Conservation (phyloP, 2,888 invertebrate genomes). For the Cataglyphis altisquamis region DNA sequence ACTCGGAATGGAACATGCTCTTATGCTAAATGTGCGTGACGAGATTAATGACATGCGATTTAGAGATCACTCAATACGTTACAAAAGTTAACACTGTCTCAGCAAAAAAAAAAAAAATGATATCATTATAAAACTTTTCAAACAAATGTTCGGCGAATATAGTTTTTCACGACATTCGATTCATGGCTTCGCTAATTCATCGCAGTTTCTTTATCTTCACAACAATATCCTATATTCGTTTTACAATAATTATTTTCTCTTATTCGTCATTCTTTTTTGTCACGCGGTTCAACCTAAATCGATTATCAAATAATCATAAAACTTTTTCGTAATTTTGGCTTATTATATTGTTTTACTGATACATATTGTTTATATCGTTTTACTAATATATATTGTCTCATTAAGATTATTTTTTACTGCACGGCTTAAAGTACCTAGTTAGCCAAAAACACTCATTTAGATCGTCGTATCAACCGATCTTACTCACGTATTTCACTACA, state of each 20-base stretch:
- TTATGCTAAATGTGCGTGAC: constrained; percentile 51
- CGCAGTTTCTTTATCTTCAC: not conserved
- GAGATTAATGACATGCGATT: constrained; percentile 51
- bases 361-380: not conserved
- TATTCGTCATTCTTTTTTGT: not conserved
- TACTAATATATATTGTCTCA: not conserved
- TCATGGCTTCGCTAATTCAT: not conserved
- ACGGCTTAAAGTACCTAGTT: not conserved
- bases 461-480: not conserved
- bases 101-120: constrained; percentile 11
- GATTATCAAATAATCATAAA: constrained; percentile 16
- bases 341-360: constrained; percentile 10
- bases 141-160: constrained; percentile 7
- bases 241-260: not conserved
- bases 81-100: constrained; percentile 25
- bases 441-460: not conserved
- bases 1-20: constrained; percentile 31
- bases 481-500: not conserved
- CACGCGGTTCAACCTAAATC: not conserved
- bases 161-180: not conserved
- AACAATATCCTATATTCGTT: constrained; percentile 1
- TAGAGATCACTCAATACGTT: constrained; percentile 43
- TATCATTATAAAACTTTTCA: constrained; percentile 12
- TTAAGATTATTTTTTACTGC: constrained; percentile 37
- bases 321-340: constrained; percentile 12